These are phyloP conservation scores for Ectemnius cavifrons DNA, from an alignment of 2,888 invertebrate genomes.

Conservation along the genomic window DNA sequence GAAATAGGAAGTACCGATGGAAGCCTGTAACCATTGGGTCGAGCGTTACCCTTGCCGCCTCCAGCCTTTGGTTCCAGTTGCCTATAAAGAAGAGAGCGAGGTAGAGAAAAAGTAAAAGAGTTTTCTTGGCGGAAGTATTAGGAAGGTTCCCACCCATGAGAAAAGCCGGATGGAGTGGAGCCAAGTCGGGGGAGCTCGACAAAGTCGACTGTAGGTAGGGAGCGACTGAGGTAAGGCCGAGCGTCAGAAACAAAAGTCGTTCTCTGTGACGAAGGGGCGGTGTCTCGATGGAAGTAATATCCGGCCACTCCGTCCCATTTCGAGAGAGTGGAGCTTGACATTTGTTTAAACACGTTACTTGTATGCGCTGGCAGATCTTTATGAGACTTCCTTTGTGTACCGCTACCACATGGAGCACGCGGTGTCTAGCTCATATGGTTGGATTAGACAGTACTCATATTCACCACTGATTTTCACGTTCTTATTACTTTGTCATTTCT, in stretches of 20 bases:
- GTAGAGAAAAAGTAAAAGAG: neutral
- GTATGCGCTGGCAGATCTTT: neutral
- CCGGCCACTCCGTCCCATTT: slow-evolving; percentile 44
- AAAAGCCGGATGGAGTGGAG: slow-evolving; percentile 44
- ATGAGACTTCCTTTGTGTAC: slow-evolving; percentile 5
- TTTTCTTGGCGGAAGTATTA: slow-evolving; percentile 25
- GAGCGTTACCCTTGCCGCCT: slow-evolving; percentile 13
- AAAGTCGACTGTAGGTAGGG: slow-evolving; percentile 29
- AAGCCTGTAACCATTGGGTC: slow-evolving; percentile 5
- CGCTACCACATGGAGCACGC: too few species aligned
- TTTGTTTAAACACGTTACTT: slow-evolving; percentile 35
- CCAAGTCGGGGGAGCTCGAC: slow-evolving; percentile 33
- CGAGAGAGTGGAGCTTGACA: slow-evolving; percentile 16
- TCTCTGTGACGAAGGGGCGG: slow-evolving; percentile 57
- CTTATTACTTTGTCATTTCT: neutral
- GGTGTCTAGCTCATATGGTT: too few species aligned
- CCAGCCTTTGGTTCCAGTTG: neutral
- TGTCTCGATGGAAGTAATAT: slow-evolving; percentile 63
- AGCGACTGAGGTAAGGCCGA: slow-evolving; percentile 39
- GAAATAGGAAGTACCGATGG: slow-evolving; percentile 32
- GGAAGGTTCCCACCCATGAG: slow-evolving; percentile 12
- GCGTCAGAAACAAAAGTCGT: slow-evolving; percentile 70
- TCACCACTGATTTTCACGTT: neutral
- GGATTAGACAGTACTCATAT: neutral
- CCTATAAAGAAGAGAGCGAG: too few species aligned